Base-by-base conservation (phyloP, 2,888 invertebrate genomes). In the Barypeithes pellucidus region DNA sequence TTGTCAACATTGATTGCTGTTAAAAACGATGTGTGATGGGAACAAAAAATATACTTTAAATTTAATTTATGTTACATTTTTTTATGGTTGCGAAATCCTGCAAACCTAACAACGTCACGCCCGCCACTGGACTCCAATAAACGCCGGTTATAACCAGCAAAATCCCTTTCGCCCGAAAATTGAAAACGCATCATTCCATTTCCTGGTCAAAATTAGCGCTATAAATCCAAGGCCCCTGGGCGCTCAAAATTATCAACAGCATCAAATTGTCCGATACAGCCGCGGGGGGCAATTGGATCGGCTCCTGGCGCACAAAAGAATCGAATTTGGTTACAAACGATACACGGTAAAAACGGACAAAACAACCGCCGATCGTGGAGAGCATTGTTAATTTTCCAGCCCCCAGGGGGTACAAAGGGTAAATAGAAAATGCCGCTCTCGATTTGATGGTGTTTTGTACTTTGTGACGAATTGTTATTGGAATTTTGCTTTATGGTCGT, bases 391-490 rank as follows among this genome's bases (percentile, higher is more conserved):
- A 74, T 74, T 74, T 66, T 39, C 67, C 29, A 33, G 54, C 66
- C 67, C 62, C 36, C 57, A 18, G 74, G 74, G 70, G 66, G 52
- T 24, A 50, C 69, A 66, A 61, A 73, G 61, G 62, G 67, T 67
- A 72, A 63, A 66, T 66, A 54, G 52, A 20, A 67, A 63, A 24
- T 43, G 41, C 68, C 16, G 12, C 22, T 20, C 47, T 47, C 67
- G 45, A 61, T 70, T 29, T 16, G 70, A 39, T 62, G 52, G 60
- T 70, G 74, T 70, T 74, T 74, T 74, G 70, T 74, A 74, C 74
- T 74, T 74, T 74, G 70, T 74, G 74, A 74, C 74, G 70, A 70
- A 74, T 74, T 67, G 74, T 70, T 70, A 74, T 74, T 74, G 70
- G 70, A 74, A 67, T 67, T 69, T 47, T 45, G 45, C 57, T 39